Evolutionary conservation across 2,888 invertebrate species (phyloP), one percentile per base, ranked within the genome.

Genomic region (Macaria liturata): DNA sequence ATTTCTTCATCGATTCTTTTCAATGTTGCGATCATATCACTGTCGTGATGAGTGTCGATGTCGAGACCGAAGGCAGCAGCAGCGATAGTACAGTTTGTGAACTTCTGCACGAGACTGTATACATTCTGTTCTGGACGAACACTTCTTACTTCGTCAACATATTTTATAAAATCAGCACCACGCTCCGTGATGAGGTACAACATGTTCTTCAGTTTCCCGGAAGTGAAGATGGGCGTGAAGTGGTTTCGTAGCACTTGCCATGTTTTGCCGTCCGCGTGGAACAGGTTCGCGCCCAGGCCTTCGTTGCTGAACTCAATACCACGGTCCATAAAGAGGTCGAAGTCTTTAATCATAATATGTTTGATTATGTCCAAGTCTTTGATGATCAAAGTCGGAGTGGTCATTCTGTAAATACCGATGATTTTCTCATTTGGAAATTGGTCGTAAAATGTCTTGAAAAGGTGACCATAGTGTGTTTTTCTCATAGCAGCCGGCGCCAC

Each of bases 151-250:
- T 48, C 48, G 0, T 63, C 61, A 0, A 84, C 9, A 42, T 78
- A 68, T 0, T 76, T 57, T 0, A 76, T 39, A 48, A 81, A 80
- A 8, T 65, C 60, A 6, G 84, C 72, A 4, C 69, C 76, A 4
- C 74, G 71, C 20, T 81, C 78, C n/a, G 64, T 65, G 34, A 87
- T 63, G 8, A 86, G 59, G 59, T 78, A 66, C 32, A 81, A 70
- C 85, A 86, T 85, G 37, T 79, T 81, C 60, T 79, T 85, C 9
- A 85, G 59, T 67, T 87, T 86, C 3, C 81, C 78, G 0, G 85
- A 72, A 3, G 83, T 83, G 50, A 86, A 86, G 7, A 84, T 64
- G 0, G 85, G 83, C 3, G 80, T 77, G 9, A 87, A 76, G 1
- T 71, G 68, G 39, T 68, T 74, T 49, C 84, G 74, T 7, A 84